Evolutionary conservation across 2,888 invertebrate species (phyloP).

Genomic region (Molanna angustata): DNA sequence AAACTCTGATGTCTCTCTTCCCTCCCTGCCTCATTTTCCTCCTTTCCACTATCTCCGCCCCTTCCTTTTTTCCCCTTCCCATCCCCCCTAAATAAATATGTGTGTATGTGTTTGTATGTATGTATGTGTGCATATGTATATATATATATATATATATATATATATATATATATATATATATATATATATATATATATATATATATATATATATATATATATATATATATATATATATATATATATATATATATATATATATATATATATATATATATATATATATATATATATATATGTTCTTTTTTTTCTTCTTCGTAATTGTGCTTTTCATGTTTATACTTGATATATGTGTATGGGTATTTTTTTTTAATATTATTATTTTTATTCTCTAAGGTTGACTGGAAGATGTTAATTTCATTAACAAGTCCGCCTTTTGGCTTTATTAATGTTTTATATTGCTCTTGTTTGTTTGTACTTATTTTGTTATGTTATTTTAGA

Average conservation of each 20-base stretch:
- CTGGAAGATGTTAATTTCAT: too few species aligned
- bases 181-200: conserved; percentile 24
- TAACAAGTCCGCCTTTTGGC: too few species aligned
- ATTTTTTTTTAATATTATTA: too few species aligned
- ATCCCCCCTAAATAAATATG: background rate
- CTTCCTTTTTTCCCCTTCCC: background rate
- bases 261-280: conserved; percentile 24
- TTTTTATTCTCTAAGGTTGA: too few species aligned
- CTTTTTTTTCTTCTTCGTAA: too few species aligned
- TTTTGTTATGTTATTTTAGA: too few species aligned
- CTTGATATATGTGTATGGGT: too few species aligned
- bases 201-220: conserved; percentile 24
- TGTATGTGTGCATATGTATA: conserved; percentile 23
- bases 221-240: conserved; percentile 24
- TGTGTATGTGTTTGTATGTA: too few species aligned
- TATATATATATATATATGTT: background rate
- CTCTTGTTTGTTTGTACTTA: too few species aligned
- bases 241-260: conserved; percentile 24
- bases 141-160: conserved; percentile 24
- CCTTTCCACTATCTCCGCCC: background rate
- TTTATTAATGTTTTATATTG: too few species aligned
- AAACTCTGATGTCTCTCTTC: too few species aligned
- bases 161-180: conserved; percentile 24
- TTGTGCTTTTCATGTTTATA: too few species aligned
- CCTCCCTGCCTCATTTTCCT: background rate